Evolutionary conservation across 2,888 invertebrate species (phyloP).

Genomic region (Andrena flavipes): DNA sequence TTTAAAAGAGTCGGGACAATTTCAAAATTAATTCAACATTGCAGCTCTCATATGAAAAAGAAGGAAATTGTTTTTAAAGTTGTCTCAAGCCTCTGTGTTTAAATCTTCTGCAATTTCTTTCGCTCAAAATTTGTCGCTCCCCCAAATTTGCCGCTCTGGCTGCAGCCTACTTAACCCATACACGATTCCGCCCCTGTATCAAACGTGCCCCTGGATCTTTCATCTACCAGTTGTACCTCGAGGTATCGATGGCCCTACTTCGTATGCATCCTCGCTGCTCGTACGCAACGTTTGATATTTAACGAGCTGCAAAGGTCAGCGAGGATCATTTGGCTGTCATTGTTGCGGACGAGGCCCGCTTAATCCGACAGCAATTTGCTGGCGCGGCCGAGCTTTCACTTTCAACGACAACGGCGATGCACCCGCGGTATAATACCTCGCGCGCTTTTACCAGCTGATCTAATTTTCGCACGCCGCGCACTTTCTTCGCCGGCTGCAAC

Average conservation of each 20-base stretch:
- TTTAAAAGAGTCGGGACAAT: too few relatives aligned
- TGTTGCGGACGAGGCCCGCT: conserved; percentile 60
- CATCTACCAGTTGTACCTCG: background rate
- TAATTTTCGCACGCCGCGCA: conserved; percentile 44
- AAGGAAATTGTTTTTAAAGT: too few relatives aligned
- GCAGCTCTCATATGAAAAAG: too few relatives aligned
- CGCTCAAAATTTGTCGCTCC: too few relatives aligned
- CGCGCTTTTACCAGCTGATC: conserved; percentile 46
- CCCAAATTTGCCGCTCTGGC: too few relatives aligned
- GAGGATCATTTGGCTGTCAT: conserved; percentile 71
- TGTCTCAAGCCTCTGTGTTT: too few relatives aligned
- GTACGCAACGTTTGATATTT: conserved; percentile 65
- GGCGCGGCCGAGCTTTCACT: conserved; percentile 72
- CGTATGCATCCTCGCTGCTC: background rate
- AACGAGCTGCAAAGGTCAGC: conserved; percentile 66
- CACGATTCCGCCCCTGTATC: too few relatives aligned
- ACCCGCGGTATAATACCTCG: conserved; percentile 37
- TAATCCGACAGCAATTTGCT: conserved; percentile 36
- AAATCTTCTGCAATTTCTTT: too few relatives aligned
- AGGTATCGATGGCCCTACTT: background rate
- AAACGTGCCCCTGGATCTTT: too few relatives aligned
- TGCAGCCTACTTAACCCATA: too few relatives aligned
- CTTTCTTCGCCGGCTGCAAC: conserved; percentile 39
- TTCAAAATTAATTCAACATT: too few relatives aligned
- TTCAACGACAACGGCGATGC: conserved; percentile 62